Evolutionary conservation across 2,888 invertebrate genomes (phyloP).

Genomic region (Synanthedon andrenaeformis): DNA sequence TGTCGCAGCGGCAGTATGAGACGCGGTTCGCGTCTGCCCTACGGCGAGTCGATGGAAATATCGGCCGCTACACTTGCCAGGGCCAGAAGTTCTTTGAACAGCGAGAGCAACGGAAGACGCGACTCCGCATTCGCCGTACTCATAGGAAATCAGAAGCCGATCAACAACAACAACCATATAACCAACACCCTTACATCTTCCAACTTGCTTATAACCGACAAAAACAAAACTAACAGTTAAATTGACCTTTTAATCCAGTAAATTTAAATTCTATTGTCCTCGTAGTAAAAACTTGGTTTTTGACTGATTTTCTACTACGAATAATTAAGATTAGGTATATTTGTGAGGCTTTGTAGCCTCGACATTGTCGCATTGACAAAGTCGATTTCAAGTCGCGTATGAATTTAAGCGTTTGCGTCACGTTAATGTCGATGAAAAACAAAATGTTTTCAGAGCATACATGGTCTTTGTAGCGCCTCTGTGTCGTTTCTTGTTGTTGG

Average conservation of each 20-base stretch:
- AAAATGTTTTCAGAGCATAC: no score
- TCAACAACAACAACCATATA: slow-evolving; percentile 46
- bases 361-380: no score
- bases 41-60: slow-evolving; percentile 63
- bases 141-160: slow-evolving; percentile 47
- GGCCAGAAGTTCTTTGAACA: slow-evolving; percentile 39
- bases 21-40: slow-evolving; percentile 52
- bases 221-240: slow-evolving; percentile 2
- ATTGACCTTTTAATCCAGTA: slow-evolving; percentile 1
- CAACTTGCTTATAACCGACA: not conserved
- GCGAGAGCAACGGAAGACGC: slow-evolving; percentile 32
- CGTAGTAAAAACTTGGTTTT: no score
- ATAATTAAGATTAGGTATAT: no score
- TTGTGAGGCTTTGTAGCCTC: no score
- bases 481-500: no score
- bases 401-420: no score
- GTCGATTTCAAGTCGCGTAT: no score
- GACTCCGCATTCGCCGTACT: slow-evolving; percentile 34
- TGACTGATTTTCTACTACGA: no score
- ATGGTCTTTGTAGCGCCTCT: no score
- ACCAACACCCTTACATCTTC: slow-evolving; percentile 20
- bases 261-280: no score
- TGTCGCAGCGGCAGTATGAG: slow-evolving; percentile 38
- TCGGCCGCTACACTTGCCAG: slow-evolving; percentile 56
- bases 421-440: no score